Percentiles rank a stretch among this genome's conserved stretches.
These are phyloP conservation scores for Enteromius fasciolatus DNA, from an alignment of 2,797 vertebrate genomes.

Conservation along the genomic window DNA sequence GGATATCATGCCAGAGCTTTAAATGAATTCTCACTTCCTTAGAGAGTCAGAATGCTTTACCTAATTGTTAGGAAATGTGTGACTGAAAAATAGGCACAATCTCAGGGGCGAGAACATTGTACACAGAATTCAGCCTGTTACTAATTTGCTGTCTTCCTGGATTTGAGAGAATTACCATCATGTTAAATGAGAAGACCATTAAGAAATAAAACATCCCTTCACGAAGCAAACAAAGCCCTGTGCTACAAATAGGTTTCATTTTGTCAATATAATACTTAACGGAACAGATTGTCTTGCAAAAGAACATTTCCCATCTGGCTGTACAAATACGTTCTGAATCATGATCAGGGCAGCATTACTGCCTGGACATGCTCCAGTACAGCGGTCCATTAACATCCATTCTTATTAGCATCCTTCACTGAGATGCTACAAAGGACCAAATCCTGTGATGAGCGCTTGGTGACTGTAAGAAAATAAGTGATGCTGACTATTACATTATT, in stretches of 20 bases:
- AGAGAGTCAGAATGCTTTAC: constrained; percentile 40
- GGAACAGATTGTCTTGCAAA: background rate
- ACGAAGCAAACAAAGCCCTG: background rate
- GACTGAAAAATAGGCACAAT: constrained; percentile 37
- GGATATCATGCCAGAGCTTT: constrained; percentile 43
- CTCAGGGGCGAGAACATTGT: constrained; percentile 25
- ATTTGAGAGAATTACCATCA: constrained; percentile 21
- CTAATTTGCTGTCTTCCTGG: constrained; percentile 38
- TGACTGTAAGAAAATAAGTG: background rate
- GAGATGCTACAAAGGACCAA: background rate
- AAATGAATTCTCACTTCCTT: constrained; percentile 45
- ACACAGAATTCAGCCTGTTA: constrained; percentile 9
- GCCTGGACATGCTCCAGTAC: background rate
- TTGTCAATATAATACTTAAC: background rate
- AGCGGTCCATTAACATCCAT: constrained; percentile 3
- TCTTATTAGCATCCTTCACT: background rate
- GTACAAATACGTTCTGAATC: constrained; percentile 1
- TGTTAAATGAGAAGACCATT: constrained; percentile 12
- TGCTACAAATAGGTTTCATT: constrained; percentile 3
- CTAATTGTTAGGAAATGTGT: constrained; percentile 46
- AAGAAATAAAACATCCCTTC: constrained; percentile 14
- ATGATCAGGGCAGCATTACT: background rate
- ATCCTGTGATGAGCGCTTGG: background rate
- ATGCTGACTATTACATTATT: background rate
- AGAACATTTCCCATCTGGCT: constrained; percentile 21